phyloP scores from a whole-genome alignment of 2,888 invertebrate species.

The Drosophila sordidula region DNA sequence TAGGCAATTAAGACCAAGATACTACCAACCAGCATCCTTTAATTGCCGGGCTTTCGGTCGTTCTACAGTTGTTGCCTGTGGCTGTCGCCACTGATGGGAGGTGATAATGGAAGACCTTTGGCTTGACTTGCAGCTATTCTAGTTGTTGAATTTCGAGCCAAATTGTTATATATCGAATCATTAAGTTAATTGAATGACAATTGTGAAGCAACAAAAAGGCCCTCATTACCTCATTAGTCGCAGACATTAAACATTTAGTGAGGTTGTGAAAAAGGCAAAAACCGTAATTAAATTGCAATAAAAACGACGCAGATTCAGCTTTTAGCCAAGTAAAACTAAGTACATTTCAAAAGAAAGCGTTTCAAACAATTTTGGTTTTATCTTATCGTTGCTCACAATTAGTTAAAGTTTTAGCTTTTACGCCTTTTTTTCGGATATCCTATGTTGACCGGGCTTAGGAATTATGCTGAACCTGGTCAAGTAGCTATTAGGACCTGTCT shows the following conservation, averaged over 20 bases:
- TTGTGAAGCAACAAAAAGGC: not conserved
- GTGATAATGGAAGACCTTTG: no score
- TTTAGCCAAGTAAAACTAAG: not conserved
- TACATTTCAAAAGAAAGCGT: no score
- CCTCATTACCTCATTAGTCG: no score
- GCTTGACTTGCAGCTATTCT: no score
- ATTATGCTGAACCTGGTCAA: not conserved
- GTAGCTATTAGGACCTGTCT: not conserved
- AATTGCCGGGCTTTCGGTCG: constrained; percentile 9
- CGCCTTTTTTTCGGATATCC: not conserved
- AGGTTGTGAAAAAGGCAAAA: no score
- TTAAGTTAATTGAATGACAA: constrained; percentile 27
- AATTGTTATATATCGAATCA: constrained; percentile 16
- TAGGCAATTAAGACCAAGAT: constrained; percentile 57
- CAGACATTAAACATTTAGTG: no score
- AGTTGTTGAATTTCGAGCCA: no score
- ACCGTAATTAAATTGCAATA: no score
- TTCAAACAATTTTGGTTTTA: no score
- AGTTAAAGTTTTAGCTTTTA: not conserved
- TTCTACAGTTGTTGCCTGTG: constrained; percentile 4
- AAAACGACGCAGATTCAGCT: no score
- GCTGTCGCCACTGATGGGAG: not conserved
- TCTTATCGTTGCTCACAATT: not conserved
- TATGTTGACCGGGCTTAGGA: not conserved
- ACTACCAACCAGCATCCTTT: constrained; percentile 39